phyloP scores from a whole-genome alignment of 1,140 invertebrate species.

The Conus betulinus region DNA sequence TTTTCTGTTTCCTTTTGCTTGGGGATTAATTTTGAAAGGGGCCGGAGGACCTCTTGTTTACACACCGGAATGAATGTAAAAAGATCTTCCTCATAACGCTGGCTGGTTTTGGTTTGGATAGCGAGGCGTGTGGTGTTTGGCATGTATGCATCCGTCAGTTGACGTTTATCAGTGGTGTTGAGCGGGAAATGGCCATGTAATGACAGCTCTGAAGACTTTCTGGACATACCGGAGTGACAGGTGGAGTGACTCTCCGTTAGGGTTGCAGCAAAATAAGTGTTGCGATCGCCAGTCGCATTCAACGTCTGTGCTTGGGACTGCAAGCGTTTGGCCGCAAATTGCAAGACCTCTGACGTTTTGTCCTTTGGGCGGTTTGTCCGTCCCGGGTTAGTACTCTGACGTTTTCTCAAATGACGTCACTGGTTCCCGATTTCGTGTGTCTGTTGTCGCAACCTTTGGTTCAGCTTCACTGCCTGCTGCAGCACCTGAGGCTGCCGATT shows the following conservation, averaged over 20 bases:
- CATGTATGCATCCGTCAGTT: background rate
- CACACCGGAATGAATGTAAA: conserved; percentile 7
- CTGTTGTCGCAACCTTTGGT: background rate
- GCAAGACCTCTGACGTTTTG: background rate
- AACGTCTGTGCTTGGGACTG: background rate
- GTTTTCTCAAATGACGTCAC: background rate
- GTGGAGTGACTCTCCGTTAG: background rate
- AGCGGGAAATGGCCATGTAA: background rate
- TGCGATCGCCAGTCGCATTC: background rate
- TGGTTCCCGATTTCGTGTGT: background rate
- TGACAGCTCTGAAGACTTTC: background rate
- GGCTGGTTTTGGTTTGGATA: background rate
- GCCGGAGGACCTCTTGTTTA: conserved; percentile 44
- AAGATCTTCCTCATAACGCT: background rate
- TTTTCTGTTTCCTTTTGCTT: conserved; percentile 37
- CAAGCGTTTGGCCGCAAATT: background rate
- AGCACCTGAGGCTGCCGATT: background rate
- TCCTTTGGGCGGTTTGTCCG: background rate
- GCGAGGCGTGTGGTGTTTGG: background rate
- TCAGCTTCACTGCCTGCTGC: background rate
- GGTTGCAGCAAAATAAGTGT: background rate
- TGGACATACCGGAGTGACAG: background rate
- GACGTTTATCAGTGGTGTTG: background rate
- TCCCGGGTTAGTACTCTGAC: background rate
- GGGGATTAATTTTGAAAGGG: conserved; percentile 56